Evolutionary conservation across 2,113 vertebrate species (phyloP), one percentile per base, ranked within the genome.

Genomic region (Mesoclemmys tuberculata): DNA sequence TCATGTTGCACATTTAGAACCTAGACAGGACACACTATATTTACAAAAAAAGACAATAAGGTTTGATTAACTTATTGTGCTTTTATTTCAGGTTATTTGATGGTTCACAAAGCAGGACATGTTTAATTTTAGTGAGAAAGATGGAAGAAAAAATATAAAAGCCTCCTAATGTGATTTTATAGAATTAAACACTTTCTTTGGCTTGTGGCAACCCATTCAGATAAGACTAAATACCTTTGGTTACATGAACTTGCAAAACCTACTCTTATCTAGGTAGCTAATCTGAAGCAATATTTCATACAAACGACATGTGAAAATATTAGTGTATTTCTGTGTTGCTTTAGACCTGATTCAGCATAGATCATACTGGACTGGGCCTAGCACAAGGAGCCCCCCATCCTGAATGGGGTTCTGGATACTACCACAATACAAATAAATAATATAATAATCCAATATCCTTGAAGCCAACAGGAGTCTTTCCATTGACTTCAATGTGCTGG

Each of bases 1-100:
- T 88, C 84, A 82, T 92, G 51, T 85, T 93, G 82, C 61, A 90
- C 27, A 80, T 94, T 97, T 93, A 94, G 84, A 94, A 96, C 24
- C 44, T 87, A 87, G 27, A 92, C 2, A 85, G 27, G 13, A 93
- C 19, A 85, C 41, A 88, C 26, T 88, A 95, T 90, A 90, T 94
- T 95, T 89, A 86, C 35, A 56, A 88, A 95, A 94, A 87, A 52
- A 81, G 81, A n/a, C 5, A 26, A 54, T 31, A 22, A 85, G 71
- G 78, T 26, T 64, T 64, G 86, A 85, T 58, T 79, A 10, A 79
- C 87, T 85, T 81, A 78, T 88, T 89, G 90, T 78, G 12, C 1
- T 49, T 94, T 89, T 90, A 44, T 77, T 74, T 88, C 7, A 38
- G 18, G 48, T 75, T 84, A 21, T 92, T 81, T 87, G 1, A 64